Evolutionary conservation across 2,888 invertebrate genomes (phyloP), one percentile per base, ranked within the genome.

Genomic region (Papilio gigon): DNA sequence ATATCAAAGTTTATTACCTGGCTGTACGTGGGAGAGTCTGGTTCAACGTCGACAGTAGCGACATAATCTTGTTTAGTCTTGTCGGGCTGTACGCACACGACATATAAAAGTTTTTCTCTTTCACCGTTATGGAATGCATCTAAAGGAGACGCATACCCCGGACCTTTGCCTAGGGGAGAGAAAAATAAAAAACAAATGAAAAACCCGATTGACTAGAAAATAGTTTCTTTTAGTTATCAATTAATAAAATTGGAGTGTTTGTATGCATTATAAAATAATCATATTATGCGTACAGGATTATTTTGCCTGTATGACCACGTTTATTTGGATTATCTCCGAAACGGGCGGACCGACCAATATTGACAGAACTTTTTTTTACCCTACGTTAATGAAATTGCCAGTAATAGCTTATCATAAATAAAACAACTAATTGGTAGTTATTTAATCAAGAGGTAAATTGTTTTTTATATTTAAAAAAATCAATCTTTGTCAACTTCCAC

Each of bases 31-130:
- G 95, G 88, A 70, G 98, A 98, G 1, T 93, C 83, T 0, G 98
- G 98, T 85, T 99, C 96, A 1, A 98, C 96, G 82, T 99, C 98
- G 0, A 99, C 94, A 0, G 98, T 98, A 14, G 97, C 95, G 72
- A 99, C 88, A 80, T 98, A 97, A 88, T 99, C 99, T 2, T 96
- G 94, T 79, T 96, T 95, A 0, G 93, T 93, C 63, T 89, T 84
- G 76, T 96, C 94, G 0, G 97, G 96, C 77, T 96, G 96, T 50
- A 98, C 94, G 77, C 98, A 97, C 27, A 97, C 94, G n/a, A 98
- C 95, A 85, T 99, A 99, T 14, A 99, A 87, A 11, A 99, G 87
- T 81, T 95, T 95, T 83, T 99, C 99, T 61, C 95, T 92, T 0
- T 96, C 95, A 0, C 98, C 98, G 75, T 94, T 93, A 73, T 91